These are phyloP conservation scores for Agonopterix subpropinquella DNA, from an alignment of 2,888 invertebrate genomes.

Conservation along the genomic window DNA sequence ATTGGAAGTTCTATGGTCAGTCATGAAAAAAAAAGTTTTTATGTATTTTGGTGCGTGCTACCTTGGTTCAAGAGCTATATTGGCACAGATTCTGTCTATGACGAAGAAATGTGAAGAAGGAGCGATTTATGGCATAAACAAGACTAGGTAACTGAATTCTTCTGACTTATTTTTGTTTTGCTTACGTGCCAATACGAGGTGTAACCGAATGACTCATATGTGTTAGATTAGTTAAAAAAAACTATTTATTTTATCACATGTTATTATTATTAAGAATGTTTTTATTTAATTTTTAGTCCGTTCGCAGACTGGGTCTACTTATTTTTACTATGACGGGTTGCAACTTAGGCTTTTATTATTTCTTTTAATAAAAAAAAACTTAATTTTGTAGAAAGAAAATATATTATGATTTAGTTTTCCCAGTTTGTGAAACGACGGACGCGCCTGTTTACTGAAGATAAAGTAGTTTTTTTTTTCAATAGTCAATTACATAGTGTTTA, in stretches of 20 bases:
- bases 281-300: slow-evolving; percentile 15
- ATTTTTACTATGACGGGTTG: slow-evolving; percentile 6
- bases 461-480: slow-evolving; percentile 30
- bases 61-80: no score
- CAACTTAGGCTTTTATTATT: slow-evolving; percentile 17
- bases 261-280: slow-evolving; percentile 40
- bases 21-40: no score
- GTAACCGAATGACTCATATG: slow-evolving; percentile 6
- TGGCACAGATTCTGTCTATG: background rate
- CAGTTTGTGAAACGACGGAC: slow-evolving; percentile 25
- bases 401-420: slow-evolving; percentile 34
- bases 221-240: slow-evolving; percentile 26
- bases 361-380: slow-evolving; percentile 12
- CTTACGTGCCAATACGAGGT: slow-evolving; percentile 17
- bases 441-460: slow-evolving; percentile 13
- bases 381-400: slow-evolving; percentile 41
- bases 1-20: background rate
- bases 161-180: no score
- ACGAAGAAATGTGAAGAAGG: background rate
- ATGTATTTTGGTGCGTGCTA: no score
- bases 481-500: slow-evolving; percentile 51
- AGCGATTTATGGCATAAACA: background rate
- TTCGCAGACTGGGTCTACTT: slow-evolving; percentile 12
- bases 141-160: no score
- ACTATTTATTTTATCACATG: slow-evolving; percentile 42